These are phyloP conservation scores for Cheilinus undulatus DNA, from an alignment of 2,113 vertebrate genomes.

Conservation along the genomic window DNA sequence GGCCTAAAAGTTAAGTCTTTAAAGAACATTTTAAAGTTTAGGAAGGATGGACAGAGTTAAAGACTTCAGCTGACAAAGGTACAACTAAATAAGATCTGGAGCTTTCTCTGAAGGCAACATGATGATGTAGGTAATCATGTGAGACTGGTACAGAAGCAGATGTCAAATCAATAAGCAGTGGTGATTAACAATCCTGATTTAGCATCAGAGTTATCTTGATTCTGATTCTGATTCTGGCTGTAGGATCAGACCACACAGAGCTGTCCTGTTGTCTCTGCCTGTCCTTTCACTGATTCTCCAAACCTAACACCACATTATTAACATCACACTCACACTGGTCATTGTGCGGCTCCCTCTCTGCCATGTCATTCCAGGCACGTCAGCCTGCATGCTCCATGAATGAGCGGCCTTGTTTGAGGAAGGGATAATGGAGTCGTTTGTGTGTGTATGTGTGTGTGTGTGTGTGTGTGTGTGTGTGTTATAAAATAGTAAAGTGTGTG, in stretches of 20 bases:
- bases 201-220: no score
- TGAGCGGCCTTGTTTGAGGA: constrained; percentile 27
- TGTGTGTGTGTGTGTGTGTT: constrained; percentile 16
- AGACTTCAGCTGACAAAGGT: no score
- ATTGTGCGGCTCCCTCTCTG: background rate
- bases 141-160: no score
- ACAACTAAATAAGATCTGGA: no score
- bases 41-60: no score
- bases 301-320: background rate
- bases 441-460: constrained; percentile 4
- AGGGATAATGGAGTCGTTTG: constrained; percentile 24
- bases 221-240: background rate
- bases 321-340: constrained; percentile 17
- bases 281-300: background rate
- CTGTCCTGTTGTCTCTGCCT: background rate
- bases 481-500: constrained; percentile 20
- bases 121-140: no score
- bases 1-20: no score
- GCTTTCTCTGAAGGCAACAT: no score
- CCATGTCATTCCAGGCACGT: constrained; percentile 36
- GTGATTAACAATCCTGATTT: no score
- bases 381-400: constrained; percentile 28
- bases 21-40: no score
- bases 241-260: background rate
- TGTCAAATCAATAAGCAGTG: no score